Percentiles rank a stretch among this genome's conserved stretches.
These are phyloP conservation scores for Castor canadensis DNA, from an alignment of 2,113 vertebrate genomes.

Conservation along the genomic window DNA sequence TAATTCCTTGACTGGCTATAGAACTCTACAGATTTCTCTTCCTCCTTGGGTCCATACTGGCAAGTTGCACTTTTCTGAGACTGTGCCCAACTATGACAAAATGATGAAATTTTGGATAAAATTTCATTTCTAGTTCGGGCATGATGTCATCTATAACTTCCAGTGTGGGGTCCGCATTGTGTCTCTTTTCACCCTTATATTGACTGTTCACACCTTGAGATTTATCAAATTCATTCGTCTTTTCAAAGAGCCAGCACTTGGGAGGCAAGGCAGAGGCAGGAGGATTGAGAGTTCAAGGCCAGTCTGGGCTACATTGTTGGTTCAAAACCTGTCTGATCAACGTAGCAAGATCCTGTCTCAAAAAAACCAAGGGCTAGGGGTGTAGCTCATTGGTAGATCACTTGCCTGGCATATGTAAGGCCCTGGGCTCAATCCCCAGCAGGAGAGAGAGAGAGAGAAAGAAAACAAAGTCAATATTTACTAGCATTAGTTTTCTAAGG, in stretches of 20 bases:
- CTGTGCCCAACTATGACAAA: too few relatives aligned
- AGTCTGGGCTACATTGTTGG: too few relatives aligned
- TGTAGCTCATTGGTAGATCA: too few relatives aligned
- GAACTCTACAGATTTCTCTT: neutral
- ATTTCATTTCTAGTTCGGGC: neutral
- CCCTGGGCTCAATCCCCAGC: too few relatives aligned
- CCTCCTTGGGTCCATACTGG: neutral
- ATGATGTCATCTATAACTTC: neutral
- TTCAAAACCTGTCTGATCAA: too few relatives aligned
- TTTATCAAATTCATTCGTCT: neutral
- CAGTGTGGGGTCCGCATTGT: neutral
- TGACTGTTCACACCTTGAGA: neutral
- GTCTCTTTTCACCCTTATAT: neutral
- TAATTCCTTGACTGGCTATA: neutral
- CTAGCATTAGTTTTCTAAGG: too few relatives aligned
- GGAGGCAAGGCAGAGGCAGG: too few relatives aligned
- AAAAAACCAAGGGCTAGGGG: too few relatives aligned
- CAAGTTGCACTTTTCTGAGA: neutral
- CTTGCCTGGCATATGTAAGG: too few relatives aligned
- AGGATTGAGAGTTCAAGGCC: too few relatives aligned
- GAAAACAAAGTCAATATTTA: neutral
- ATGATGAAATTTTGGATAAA: neutral
- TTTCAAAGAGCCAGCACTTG: neutral
- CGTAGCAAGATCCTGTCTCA: too few relatives aligned
- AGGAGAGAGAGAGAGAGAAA: too few relatives aligned